A percentile compares a stretch with the other conserved stretches of the same genome.
Evolutionary conservation across 2,113 vertebrate species (phyloP).

Genomic region (Marmota flaviventris): DNA sequence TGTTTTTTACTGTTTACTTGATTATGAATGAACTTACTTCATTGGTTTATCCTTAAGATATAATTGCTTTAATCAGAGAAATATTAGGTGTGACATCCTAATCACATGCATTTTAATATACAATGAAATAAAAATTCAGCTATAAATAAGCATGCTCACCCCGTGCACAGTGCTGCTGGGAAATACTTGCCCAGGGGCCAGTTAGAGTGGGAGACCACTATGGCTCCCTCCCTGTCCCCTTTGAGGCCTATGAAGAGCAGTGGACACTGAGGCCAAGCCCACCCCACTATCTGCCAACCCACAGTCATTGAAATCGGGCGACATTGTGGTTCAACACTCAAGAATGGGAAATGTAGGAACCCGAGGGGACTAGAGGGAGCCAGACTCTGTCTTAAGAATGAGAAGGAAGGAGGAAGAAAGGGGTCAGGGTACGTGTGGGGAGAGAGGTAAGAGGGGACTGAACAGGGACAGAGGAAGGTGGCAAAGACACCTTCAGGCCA

Average conservation of each 20-base stretch:
- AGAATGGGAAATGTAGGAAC: background rate
- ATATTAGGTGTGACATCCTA: background rate
- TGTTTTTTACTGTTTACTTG: slow-evolving; percentile 28
- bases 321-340: background rate
- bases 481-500: background rate
- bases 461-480: background rate
- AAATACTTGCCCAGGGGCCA: background rate
- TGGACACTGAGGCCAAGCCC: background rate
- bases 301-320: background rate
- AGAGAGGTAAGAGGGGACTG: background rate
- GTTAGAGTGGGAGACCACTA: background rate
- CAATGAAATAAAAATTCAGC: background rate
- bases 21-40: slow-evolving; percentile 13
- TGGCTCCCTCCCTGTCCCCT: background rate
- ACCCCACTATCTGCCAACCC: background rate
- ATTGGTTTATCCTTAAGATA: background rate
- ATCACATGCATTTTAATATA: background rate
- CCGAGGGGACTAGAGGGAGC: background rate
- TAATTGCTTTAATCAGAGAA: background rate
- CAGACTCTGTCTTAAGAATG: background rate
- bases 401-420: background rate
- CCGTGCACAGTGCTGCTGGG: background rate
- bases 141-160: background rate
- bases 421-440: too few species aligned
- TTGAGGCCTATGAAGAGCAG: background rate